A percentile compares a stretch with the other conserved stretches of the same genome.
Conservation (phyloP, 2,797 vertebrate genomes). For the Myripristis murdjan region DNA sequence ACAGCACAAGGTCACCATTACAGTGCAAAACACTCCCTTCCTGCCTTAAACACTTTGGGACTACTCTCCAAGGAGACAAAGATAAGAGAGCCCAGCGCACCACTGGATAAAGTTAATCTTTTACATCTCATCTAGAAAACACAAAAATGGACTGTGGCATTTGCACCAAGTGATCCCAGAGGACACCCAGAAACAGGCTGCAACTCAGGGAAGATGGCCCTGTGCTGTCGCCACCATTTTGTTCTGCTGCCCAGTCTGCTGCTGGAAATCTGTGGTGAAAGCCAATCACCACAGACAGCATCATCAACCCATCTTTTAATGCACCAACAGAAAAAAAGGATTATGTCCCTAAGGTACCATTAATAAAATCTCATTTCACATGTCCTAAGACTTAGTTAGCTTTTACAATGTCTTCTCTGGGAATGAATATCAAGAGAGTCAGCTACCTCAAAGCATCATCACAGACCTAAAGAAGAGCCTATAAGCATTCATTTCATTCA, state of each 20-base stretch:
- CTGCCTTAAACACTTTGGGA: constrained; percentile 59
- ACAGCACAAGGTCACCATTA: constrained; percentile 69
- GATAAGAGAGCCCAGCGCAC: constrained; percentile 44
- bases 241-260: background rate
- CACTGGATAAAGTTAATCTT: constrained; percentile 44
- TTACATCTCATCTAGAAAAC: constrained; percentile 41
- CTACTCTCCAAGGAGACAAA: constrained; percentile 51
- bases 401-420: constrained; percentile 1
- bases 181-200: constrained; percentile 9
- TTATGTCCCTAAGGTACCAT: background rate
- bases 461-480: constrained; percentile 9
- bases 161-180: constrained; percentile 52
- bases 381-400: background rate
- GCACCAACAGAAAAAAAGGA: background rate
- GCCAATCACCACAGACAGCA: background rate
- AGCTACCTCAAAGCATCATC: constrained; percentile 2
- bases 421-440: too few relatives aligned
- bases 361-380: background rate
- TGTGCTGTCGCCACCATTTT: constrained; percentile 17
- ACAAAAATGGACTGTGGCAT: constrained; percentile 35
- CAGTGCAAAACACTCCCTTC: constrained; percentile 58
- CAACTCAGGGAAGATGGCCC: constrained; percentile 18
- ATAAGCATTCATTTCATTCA: constrained; percentile 14
- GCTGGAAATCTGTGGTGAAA: background rate
- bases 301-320: background rate